Evolutionary conservation across 2,888 invertebrate genomes (phyloP).

Genomic region (Leucania comma): DNA sequence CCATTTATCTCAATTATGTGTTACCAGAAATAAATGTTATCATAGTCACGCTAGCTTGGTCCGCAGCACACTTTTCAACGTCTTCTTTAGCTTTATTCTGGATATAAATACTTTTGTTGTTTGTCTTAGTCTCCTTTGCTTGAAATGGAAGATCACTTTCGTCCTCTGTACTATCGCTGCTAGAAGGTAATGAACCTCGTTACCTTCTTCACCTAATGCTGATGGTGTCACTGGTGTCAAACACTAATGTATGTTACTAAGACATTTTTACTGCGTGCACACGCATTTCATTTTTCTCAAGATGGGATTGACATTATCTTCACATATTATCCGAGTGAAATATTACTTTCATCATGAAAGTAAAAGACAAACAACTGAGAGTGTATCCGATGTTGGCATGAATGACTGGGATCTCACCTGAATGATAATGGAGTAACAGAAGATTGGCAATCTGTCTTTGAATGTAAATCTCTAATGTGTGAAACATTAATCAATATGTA

Average conservation of each 20-base stretch:
- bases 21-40: conserved; percentile 50
- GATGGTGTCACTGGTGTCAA: conserved; percentile 4
- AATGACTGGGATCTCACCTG: conserved; percentile 13
- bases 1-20: conserved; percentile 74
- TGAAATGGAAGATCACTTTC: neutral
- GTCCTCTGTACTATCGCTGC: neutral
- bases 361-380: conserved; percentile 19
- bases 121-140: neutral
- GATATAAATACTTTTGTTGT: neutral
- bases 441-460: conserved; percentile 11
- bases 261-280: neutral
- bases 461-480: conserved; percentile 10
- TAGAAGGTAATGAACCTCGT: neutral
- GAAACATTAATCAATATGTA: neutral
- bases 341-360: conserved; percentile 17
- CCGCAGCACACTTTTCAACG: conserved; percentile 11
- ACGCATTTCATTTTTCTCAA: conserved; percentile 8
- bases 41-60: conserved; percentile 51
- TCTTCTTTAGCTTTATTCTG: conserved; percentile 9
- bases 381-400: conserved; percentile 22
- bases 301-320: conserved; percentile 13
- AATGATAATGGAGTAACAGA: conserved; percentile 10
- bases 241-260: conserved; percentile 16
- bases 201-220: conserved; percentile 6
- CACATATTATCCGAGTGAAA: conserved; percentile 3